Percentiles rank a stretch among this genome's conserved stretches.
These are phyloP conservation scores for Pica pica DNA, from an alignment of 2,113 vertebrate genomes.

Conservation along the genomic window DNA sequence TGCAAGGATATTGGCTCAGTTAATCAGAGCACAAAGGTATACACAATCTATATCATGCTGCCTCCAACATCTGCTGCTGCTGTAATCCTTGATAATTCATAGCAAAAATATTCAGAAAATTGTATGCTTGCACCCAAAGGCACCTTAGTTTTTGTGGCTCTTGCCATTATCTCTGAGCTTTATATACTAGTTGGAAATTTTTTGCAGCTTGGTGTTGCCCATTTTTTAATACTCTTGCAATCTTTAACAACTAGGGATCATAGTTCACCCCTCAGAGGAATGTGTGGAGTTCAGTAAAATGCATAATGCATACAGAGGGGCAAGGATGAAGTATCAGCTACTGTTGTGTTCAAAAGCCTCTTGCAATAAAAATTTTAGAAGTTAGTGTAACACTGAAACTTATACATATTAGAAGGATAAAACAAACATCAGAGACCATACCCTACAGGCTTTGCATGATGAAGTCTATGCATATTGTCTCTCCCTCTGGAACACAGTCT, in stretches of 20 bases:
- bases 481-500: constrained; percentile 41
- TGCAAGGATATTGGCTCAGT: constrained; percentile 1
- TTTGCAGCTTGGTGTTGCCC: neutral
- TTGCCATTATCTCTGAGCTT: neutral
- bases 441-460: neutral
- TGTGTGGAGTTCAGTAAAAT: neutral
- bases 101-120: constrained; percentile 26
- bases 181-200: neutral
- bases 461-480: constrained; percentile 20
- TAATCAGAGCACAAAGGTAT: neutral
- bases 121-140: neutral
- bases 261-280: constrained; percentile 3
- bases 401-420: neutral
- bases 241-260: neutral
- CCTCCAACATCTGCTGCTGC: constrained; percentile 43
- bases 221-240: neutral
- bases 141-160: neutral
- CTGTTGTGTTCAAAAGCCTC: neutral
- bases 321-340: neutral
- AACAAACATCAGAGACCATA: constrained; percentile 9
- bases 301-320: neutral
- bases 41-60: constrained; percentile 18
- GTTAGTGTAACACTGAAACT: neutral
- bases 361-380: neutral
- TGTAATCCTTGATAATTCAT: constrained; percentile 21